Conservation (phyloP, 2,888 invertebrate genomes). For the Lamproptera curius region DNA sequence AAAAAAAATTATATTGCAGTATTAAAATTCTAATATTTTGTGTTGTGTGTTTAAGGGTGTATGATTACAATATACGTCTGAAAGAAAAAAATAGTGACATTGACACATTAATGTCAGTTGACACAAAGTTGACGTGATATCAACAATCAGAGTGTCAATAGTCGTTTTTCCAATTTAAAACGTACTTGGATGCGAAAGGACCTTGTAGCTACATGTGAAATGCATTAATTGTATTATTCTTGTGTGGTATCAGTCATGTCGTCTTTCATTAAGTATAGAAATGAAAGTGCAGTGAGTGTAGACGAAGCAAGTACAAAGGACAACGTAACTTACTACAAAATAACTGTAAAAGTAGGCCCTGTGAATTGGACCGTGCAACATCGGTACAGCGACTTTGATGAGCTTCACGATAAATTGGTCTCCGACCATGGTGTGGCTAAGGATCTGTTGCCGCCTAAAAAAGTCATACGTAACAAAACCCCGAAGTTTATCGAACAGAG, state of each 20-base stretch:
- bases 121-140: slow-evolving; percentile 7
- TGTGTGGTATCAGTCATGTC: slow-evolving; percentile 77
- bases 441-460: slow-evolving; percentile 94
- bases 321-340: slow-evolving; percentile 85
- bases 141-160: slow-evolving; percentile 4
- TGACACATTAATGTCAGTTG: no score
- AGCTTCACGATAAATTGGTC: slow-evolving; percentile 91
- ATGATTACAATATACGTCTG: no score
- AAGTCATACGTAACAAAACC: slow-evolving; percentile 93
- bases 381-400: slow-evolving; percentile 94
- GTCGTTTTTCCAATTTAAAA: slow-evolving; percentile 9
- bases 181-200: slow-evolving; percentile 10
- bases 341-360: slow-evolving; percentile 82
- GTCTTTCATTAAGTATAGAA: slow-evolving; percentile 83
- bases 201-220: slow-evolving; percentile 15
- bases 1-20: no score
- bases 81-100: no score
- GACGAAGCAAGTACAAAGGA: slow-evolving; percentile 81
- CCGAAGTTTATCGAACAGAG: slow-evolving; percentile 89
- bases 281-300: slow-evolving; percentile 82
- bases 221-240: slow-evolving; percentile 3
- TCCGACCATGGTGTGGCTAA: slow-evolving; percentile 88
- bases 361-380: slow-evolving; percentile 90
- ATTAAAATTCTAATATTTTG: no score
- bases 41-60: no score